Evolutionary conservation across 2,888 invertebrate species (phyloP).

Genomic region (Trichacis sp.): DNA sequence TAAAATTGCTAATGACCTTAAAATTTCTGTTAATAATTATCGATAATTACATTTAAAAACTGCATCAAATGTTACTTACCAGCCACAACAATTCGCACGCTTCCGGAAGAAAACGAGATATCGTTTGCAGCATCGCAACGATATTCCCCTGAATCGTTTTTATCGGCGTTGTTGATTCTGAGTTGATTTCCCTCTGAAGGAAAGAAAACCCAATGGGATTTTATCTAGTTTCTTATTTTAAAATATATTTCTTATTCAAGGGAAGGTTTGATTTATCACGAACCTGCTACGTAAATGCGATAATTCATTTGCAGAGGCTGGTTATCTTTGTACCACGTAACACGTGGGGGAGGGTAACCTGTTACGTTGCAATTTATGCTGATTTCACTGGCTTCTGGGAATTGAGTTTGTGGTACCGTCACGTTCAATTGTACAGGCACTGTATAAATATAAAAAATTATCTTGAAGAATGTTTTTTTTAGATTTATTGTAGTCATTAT

Average conservation of each 20-base stretch:
- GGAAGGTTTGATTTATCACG: constrained; percentile 15
- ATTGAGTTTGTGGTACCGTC: constrained; percentile 71
- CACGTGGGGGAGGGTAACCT: constrained; percentile 82
- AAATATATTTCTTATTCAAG: too few relatives aligned
- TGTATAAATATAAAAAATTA: constrained; percentile 47
- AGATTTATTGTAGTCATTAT: too few relatives aligned
- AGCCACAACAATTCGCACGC: constrained; percentile 79
- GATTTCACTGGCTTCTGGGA: constrained; percentile 78
- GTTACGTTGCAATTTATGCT: constrained; percentile 81
- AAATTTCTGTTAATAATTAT: too few relatives aligned
- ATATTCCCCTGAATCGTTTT: constrained; percentile 84
- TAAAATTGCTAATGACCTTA: too few relatives aligned
- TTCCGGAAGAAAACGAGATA: constrained; percentile 76
- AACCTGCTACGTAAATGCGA: constrained; percentile 78
- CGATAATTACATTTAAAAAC: background rate
- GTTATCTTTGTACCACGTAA: constrained; percentile 87
- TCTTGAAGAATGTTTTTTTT: too few relatives aligned
- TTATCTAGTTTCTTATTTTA: too few relatives aligned
- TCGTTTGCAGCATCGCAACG: constrained; percentile 86
- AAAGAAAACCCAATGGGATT: too few relatives aligned
- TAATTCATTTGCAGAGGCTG: constrained; percentile 71
- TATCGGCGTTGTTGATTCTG: constrained; percentile 75
- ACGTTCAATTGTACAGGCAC: constrained; percentile 79
- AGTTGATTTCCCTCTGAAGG: constrained; percentile 77
- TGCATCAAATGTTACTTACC: constrained; percentile 73